These are phyloP conservation scores for Hyla sarda DNA, from an alignment of 2,113 vertebrate genomes.

Conservation along the genomic window DNA sequence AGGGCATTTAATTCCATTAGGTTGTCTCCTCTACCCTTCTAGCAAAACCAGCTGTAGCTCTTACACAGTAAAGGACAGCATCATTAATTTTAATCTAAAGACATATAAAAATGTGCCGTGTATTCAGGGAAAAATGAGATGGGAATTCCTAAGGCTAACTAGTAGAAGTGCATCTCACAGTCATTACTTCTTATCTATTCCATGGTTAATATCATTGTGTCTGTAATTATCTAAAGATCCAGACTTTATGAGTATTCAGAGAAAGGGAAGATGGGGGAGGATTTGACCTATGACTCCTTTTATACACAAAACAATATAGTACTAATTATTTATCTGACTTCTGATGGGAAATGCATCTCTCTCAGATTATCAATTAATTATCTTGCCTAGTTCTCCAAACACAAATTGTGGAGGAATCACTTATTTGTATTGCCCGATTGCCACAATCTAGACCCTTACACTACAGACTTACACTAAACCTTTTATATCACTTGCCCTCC, in stretches of 20 bases:
- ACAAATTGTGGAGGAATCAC: background rate
- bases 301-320: background rate
- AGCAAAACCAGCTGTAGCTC: background rate
- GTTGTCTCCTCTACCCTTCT: background rate
- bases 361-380: background rate
- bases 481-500: too few species aligned
- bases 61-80: constrained; percentile 13
- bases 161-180: background rate
- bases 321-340: background rate
- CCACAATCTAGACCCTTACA: background rate
- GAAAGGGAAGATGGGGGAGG: background rate
- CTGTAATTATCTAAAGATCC: background rate
- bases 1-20: constrained; percentile 1
- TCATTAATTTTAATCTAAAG: constrained; percentile 40
- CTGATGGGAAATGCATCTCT: background rate
- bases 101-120: constrained; percentile 8
- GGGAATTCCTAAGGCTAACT: background rate
- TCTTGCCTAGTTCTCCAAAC: background rate
- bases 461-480: background rate
- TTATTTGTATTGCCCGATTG: background rate
- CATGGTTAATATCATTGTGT: background rate
- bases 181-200: background rate
- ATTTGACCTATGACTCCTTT: background rate
- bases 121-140: background rate
- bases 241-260: background rate